Evolutionary conservation across 2,888 invertebrate species (phyloP).

Genomic region (Hedychridium roseum): DNA sequence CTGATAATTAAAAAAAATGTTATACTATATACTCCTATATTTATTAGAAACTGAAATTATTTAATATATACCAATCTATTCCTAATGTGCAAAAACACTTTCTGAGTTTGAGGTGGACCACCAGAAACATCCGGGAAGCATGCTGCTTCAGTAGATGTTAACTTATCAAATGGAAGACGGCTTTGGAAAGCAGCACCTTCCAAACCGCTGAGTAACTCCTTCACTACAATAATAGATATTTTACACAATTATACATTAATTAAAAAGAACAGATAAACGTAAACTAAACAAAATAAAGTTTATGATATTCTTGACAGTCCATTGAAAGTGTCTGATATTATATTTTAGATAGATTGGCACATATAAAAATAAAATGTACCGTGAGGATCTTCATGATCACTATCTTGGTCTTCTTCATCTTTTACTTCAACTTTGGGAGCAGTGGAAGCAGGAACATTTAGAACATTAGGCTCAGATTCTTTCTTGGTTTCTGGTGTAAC

Average conservation of each 20-base stretch:
- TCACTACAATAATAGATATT: conserved; percentile 53
- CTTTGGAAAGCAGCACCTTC: conserved; percentile 96
- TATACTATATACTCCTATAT: no score
- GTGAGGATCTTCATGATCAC: conserved; percentile 74
- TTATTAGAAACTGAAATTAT: no score
- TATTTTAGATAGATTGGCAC: neutral
- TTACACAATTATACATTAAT: no score
- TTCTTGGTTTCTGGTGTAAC: conserved; percentile 64
- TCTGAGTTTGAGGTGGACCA: conserved; percentile 81
- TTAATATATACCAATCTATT: conserved; percentile 75
- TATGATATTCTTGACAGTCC: no score
- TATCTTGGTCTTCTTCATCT: conserved; percentile 67
- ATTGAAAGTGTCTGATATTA: no score
- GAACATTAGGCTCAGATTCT: conserved; percentile 66
- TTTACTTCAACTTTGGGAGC: conserved; percentile 64
- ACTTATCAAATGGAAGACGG: conserved; percentile 90
- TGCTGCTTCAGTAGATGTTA: conserved; percentile 92
- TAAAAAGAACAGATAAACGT: no score
- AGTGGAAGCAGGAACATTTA: conserved; percentile 66
- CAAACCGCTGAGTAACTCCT: conserved; percentile 67
- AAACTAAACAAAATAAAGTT: no score
- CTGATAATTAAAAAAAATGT: conserved; percentile 1
- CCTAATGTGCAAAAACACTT: conserved; percentile 90
- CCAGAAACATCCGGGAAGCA: conserved; percentile 92
- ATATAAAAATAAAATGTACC: conserved; percentile 49